Conservation (phyloP, 2,113 vertebrate genomes). For the Aspiorhynchus laticeps region DNA sequence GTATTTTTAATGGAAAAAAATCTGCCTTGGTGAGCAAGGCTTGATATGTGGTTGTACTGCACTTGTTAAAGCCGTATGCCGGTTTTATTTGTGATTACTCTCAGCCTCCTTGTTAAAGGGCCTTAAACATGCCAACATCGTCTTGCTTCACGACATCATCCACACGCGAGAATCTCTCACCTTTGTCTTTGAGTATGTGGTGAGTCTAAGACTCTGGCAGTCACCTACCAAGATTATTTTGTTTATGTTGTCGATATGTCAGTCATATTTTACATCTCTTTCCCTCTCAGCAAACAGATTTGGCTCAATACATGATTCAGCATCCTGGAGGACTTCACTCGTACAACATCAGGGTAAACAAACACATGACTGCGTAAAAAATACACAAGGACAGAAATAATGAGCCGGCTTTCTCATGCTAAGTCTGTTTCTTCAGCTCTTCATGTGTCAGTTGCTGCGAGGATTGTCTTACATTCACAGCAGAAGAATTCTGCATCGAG, state of each 20-base stretch:
- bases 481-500: conserved; percentile 86
- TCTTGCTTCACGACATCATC: conserved; percentile 90
- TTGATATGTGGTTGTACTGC: conserved; percentile 23
- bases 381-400: background rate
- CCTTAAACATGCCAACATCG: conserved; percentile 89
- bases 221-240: background rate
- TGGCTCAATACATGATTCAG: conserved; percentile 87
- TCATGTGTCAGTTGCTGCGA: conserved; percentile 89
- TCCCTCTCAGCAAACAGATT: conserved; percentile 81
- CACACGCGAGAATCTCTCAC: conserved; percentile 87
- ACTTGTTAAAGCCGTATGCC: background rate
- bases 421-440: conserved; percentile 74
- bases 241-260: background rate
- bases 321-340: conserved; percentile 86
- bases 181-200: conserved; percentile 91
- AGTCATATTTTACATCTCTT: conserved; percentile 29
- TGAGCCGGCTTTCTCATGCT: background rate
- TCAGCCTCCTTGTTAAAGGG: conserved; percentile 87
- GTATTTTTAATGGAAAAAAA: background rate
- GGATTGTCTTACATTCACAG: conserved; percentile 88
- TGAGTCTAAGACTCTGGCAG: conserved; percentile 69
- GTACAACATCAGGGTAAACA: conserved; percentile 81
- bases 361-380: background rate
- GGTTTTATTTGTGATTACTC: conserved; percentile 19
- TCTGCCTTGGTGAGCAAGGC: background rate